Evolutionary conservation across 2,888 invertebrate genomes (phyloP).

Genomic region (Villa cingulata): DNA sequence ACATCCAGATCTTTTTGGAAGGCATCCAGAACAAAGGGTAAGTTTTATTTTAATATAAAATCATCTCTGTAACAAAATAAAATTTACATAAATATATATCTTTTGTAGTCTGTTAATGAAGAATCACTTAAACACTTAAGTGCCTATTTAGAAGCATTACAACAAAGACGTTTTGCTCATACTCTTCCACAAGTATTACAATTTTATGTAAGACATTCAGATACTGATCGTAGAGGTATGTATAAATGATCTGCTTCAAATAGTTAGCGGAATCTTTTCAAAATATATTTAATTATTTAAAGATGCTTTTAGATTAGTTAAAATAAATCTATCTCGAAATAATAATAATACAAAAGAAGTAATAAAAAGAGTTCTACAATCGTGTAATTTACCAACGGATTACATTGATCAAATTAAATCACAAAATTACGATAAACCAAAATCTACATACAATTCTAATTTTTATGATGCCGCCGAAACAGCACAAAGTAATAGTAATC

Average conservation of each 20-base stretch:
- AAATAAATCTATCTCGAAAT: conserved; percentile 53
- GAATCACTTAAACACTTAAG: conserved; percentile 78
- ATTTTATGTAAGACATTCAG: conserved; percentile 57
- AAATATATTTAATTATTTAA: conserved; percentile 21
- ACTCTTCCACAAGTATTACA: conserved; percentile 48
- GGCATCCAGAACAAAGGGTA: conserved; percentile 79
- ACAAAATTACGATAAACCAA: not conserved
- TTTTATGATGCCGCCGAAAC: conserved; percentile 8
- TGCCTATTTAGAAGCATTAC: conserved; percentile 66
- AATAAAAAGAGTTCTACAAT: conserved; percentile 54
- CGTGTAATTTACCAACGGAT: conserved; percentile 74
- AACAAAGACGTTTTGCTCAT: conserved; percentile 42
- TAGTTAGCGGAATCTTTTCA: not conserved
- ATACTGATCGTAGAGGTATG: conserved; percentile 5
- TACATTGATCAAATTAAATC: conserved; percentile 59
- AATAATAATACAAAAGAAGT: conserved; percentile 56
- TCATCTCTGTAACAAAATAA: not conserved
- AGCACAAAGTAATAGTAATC: not conserved
- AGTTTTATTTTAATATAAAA: conserved; percentile 17
- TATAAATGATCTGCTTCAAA: not conserved
- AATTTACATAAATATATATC: not conserved
- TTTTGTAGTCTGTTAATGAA: conserved; percentile 65
- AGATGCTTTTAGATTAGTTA: conserved; percentile 59
- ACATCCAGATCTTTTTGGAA: conserved; percentile 90
- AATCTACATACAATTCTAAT: not conserved